Evolutionary conservation across 2,113 vertebrate species (phyloP), one percentile per base, ranked within the genome.

Genomic region (Otocyon megalotis): DNA sequence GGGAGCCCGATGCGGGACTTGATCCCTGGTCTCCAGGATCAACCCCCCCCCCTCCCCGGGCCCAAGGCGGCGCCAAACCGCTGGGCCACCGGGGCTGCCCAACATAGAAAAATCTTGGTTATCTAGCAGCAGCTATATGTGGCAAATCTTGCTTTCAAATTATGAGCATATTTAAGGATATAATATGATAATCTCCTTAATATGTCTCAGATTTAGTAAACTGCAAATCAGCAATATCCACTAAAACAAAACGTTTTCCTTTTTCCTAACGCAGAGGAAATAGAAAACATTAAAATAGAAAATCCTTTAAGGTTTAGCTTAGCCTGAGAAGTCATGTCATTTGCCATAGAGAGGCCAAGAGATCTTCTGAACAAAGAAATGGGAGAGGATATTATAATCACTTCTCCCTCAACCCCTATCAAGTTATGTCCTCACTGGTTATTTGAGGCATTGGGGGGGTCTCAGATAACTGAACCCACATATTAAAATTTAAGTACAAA

Each of bases 71-170:
- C 6, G 43, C 43, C 43, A 43, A 43, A 43, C 43, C 43, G 5
- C 43, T 43, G 43, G 43, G 43, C 6, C 43, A 7, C 43, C 43
- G 7, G 43, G 6, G 43, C 43, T 43, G 43, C 43, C 43, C 43
- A 67, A 63, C 4, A 12, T 7, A 58, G 43, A 19, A 84, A 74
- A 80, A 88, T 77, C 20, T 69, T 81, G 30, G 63, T 88, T 81
- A 71, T 19, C 10, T 22, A 97, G 30, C 5, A 4, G 19, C 35
- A 85, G 22, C 35, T 86, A 19, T 35, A 22, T 72, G 54, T 86
- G 84, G 24, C 77, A 94, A 90, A 69, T 69, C 32, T 96, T 93
- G 48, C 71, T 93, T 96, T 96, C 48, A 96, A 86, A 97, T 92
- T 74, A 76, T 77, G 28, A 89, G 37, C 9, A 54, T 83, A 88